phyloP scores from a whole-genome alignment of 1,140 invertebrate genomes.

The Cyclina sinensis region DNA sequence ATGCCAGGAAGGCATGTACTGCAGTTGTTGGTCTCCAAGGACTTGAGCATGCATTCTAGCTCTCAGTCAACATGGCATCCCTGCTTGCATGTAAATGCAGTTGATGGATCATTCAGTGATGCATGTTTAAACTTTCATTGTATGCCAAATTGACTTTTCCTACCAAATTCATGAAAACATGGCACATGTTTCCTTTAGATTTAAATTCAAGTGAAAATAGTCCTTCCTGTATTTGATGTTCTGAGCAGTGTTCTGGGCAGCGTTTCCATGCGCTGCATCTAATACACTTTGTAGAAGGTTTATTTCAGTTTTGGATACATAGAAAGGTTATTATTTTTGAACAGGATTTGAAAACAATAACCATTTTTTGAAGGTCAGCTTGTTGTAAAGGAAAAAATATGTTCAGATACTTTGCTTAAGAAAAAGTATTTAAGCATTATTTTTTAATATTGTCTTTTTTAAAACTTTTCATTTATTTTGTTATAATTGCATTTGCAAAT shows the following conservation, averaged over 20 bases:
- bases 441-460: too few species aligned
- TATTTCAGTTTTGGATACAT: too few species aligned
- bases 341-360: too few species aligned
- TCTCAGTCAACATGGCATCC: constrained; percentile 11
- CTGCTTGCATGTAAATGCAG: constrained; percentile 12
- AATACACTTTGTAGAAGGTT: too few species aligned
- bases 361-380: too few species aligned
- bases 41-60: not conserved
- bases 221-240: not conserved
- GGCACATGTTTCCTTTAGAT: constrained; percentile 16
- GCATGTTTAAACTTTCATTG: constrained; percentile 36
- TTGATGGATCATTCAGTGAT: not conserved
- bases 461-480: too few species aligned
- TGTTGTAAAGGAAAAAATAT: too few species aligned
- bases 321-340: too few species aligned
- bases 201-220: constrained; percentile 15
- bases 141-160: constrained; percentile 7
- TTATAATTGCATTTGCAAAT: too few species aligned
- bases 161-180: constrained; percentile 23
- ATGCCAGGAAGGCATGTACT: not conserved
- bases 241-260: not conserved
- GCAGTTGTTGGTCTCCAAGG: constrained; percentile 23
- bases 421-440: too few species aligned
- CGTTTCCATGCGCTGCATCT: not conserved
- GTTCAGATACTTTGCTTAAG: too few species aligned